phyloP scores from a whole-genome alignment of 1,140 invertebrate species.

The Ostrea denselamellosa region DNA sequence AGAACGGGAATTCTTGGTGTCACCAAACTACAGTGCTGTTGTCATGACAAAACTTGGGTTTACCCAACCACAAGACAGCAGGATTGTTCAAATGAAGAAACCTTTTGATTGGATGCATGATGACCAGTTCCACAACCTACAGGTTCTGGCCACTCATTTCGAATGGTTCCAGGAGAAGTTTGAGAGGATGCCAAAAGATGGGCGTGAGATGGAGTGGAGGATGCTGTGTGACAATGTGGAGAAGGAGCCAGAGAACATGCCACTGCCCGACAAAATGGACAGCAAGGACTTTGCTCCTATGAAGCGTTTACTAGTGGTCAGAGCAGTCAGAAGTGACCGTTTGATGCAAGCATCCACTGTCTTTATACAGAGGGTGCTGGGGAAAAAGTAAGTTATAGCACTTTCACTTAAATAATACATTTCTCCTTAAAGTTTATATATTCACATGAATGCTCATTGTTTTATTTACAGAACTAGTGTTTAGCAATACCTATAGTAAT shows the following conservation, averaged over 20 bases:
- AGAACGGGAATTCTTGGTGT: conserved; percentile 77
- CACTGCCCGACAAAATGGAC: conserved; percentile 78
- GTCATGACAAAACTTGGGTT: conserved; percentile 73
- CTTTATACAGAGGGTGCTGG: conserved; percentile 75
- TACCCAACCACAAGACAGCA: conserved; percentile 64
- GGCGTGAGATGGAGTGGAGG: conserved; percentile 78
- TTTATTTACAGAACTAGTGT: too few species aligned
- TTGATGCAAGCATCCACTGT: conserved; percentile 74
- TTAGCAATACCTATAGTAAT: too few species aligned
- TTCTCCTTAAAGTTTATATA: too few species aligned
- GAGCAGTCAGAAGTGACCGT: conserved; percentile 76
- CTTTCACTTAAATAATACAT: background rate
- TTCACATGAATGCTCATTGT: too few species aligned
- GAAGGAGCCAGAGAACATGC: conserved; percentile 72
- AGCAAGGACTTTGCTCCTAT: conserved; percentile 71
- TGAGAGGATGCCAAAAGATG: conserved; percentile 77
- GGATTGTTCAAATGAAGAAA: conserved; percentile 75
- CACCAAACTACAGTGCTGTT: conserved; percentile 74
- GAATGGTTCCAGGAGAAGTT: conserved; percentile 76
- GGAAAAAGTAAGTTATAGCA: conserved; percentile 74
- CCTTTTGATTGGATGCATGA: conserved; percentile 80
- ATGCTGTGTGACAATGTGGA: conserved; percentile 75
- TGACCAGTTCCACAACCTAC: conserved; percentile 79
- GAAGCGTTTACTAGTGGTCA: conserved; percentile 75
- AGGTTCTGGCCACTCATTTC: conserved; percentile 72